phyloP scores from a whole-genome alignment of 2,113 vertebrate genomes.

The Probosciger aterrimus region DNA sequence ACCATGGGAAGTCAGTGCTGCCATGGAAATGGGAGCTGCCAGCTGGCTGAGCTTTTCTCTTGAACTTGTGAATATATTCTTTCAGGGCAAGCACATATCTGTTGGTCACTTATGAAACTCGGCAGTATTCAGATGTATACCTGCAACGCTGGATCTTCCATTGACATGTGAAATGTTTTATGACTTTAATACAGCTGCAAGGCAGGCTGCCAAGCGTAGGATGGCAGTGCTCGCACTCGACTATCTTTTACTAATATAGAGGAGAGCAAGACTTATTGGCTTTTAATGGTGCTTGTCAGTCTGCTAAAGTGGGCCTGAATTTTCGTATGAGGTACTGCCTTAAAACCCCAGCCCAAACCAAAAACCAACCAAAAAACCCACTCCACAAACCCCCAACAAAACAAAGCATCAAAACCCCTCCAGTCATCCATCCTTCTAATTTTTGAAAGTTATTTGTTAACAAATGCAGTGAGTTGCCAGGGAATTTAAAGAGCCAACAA shows the following conservation, averaged over 20 bases:
- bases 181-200: not conserved
- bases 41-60: not conserved
- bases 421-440: not conserved
- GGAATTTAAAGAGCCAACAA: not conserved
- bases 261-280: not conserved
- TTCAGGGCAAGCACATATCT: rapidly evolving
- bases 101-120: not conserved
- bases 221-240: not conserved
- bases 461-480: not conserved
- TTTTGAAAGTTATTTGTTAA: not conserved
- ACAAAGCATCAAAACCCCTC: not conserved
- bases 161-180: not conserved
- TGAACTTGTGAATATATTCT: not conserved
- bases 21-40: not conserved
- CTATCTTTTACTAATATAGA: not conserved
- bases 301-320: not conserved
- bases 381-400: not conserved
- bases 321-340: not conserved
- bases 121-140: not conserved
- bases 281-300: not conserved
- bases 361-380: not conserved
- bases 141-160: not conserved
- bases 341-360: not conserved
- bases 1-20: not conserved
- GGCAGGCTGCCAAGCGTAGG: not conserved